Conservation (phyloP, 2,888 invertebrate genomes). For the Patella caerulea region DNA sequence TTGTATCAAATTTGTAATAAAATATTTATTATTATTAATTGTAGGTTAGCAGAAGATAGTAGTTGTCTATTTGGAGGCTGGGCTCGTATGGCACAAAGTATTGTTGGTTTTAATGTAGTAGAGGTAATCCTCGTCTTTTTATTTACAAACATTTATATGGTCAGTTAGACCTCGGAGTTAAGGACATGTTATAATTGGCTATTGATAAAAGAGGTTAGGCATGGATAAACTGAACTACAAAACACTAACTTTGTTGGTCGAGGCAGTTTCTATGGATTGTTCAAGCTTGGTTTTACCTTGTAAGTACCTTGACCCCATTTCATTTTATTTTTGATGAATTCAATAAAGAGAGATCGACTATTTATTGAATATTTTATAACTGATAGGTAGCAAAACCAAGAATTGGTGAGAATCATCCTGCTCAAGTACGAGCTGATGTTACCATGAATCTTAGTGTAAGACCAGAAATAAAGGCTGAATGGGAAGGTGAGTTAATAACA, state of each 20-base stretch:
- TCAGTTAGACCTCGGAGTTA: too few relatives aligned
- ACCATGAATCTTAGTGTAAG: constrained; percentile 92
- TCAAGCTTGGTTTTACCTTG: background rate
- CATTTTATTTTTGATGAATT: too few relatives aligned
- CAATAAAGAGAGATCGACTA: too few relatives aligned
- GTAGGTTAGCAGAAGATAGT: constrained; percentile 86
- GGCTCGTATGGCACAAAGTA: constrained; percentile 98
- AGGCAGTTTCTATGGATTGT: background rate
- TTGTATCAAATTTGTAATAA: background rate
- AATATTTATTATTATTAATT: constrained; percentile 28
- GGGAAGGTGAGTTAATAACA: constrained; percentile 78
- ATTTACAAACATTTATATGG: too few relatives aligned
- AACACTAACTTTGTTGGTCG: background rate
- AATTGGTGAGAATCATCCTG: constrained; percentile 91
- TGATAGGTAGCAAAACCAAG: constrained; percentile 75
- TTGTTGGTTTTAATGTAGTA: constrained; percentile 91
- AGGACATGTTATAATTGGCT: too few relatives aligned
- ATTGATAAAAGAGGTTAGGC: too few relatives aligned
- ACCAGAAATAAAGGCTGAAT: constrained; percentile 93
- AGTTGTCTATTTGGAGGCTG: constrained; percentile 90
- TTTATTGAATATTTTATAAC: background rate
- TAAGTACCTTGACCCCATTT: too few relatives aligned
- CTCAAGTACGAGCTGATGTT: constrained; percentile 94
- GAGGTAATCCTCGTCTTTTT: constrained; percentile 78
- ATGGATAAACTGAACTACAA: too few relatives aligned